Evolutionary conservation across 2,888 invertebrate species (phyloP), one percentile per base, ranked within the genome.

Genomic region (Eristalis intricaria): DNA sequence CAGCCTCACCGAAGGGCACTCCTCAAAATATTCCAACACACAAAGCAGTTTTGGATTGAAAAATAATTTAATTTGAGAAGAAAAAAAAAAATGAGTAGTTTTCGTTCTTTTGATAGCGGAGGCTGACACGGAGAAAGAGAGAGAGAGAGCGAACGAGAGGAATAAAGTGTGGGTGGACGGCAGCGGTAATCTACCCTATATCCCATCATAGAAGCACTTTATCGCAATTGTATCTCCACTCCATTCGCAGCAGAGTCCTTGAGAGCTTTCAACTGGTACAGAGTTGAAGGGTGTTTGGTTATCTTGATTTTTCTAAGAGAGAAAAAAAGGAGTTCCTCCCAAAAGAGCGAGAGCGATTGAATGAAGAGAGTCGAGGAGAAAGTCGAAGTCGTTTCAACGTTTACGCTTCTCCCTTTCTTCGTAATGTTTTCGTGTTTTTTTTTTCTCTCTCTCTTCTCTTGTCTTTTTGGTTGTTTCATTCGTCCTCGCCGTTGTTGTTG

Each of bases 261-360:
- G 69, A 84, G 69, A 84, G 84, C 84, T 84, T 80, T 79, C 43
- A 60, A n/a, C 26, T 50, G 40, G 50, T 63, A 19, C 43, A 43
- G 43, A 43, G 43, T 43, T 43, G 43, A 43, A 43, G 43, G 43
- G 43, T 43, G 50, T 19, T 50, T 50, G 50, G 50, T 50, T 50
- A 50, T 50, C 50, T 19, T 50, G 50, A 50, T 50, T 68, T 22
- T 64, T 50, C 23, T 50, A 22, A 50, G 35, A 13, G 26, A 40
- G 65, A 63, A 84, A 76, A n/a, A 76, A 79, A 26, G 58, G 38
- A 61, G 80, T 35, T 79, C 75, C 80, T 43, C 63, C 26, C 60
- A 60, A 26, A 60, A 66, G 76, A 85, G 81, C 81, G 71, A 61
- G 76, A 40, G 29, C 43, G n/a, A 40, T 15, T 23, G 4, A 32